Conservation (phyloP, 1,140 invertebrate species). For the Zaprionus inermis region DNA sequence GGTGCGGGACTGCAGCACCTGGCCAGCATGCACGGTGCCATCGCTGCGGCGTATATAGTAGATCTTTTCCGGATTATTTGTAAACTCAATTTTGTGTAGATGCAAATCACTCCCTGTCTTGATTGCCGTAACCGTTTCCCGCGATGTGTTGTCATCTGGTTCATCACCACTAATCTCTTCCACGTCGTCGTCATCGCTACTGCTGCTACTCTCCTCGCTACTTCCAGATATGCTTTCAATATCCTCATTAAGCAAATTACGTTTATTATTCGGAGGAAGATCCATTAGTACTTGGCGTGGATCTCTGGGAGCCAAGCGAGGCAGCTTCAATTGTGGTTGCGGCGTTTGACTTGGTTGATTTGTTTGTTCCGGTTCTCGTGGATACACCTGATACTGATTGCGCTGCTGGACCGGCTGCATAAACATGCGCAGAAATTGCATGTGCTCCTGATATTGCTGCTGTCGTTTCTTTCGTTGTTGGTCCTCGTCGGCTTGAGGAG, state of each 20-base stretch:
- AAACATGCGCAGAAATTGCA: neutral
- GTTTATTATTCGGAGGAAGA: conserved; percentile 24
- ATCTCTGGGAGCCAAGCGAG: conserved; percentile 21
- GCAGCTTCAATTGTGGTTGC: neutral
- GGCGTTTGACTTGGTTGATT: neutral
- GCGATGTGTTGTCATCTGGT: conserved; percentile 39
- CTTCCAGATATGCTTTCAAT: conserved; percentile 60
- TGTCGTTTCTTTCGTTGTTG: neutral
- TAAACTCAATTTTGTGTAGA: conserved; percentile 60
- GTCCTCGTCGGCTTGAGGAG: neutral
- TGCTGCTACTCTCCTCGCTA: conserved; percentile 52
- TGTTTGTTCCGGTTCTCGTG: too few relatives aligned
- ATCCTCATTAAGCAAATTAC: conserved; percentile 44
- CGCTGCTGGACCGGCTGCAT: neutral
- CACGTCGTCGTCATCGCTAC: conserved; percentile 23
- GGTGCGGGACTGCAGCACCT: conserved; percentile 95
- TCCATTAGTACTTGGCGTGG: conserved; percentile 41
- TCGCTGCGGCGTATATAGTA: conserved; percentile 92
- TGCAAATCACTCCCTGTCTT: conserved; percentile 20
- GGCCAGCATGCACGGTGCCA: conserved; percentile 95
- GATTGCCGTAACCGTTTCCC: conserved; percentile 21
- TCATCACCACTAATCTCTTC: conserved; percentile 49
- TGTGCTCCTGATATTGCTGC: neutral
- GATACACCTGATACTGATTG: neutral
- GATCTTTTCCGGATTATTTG: conserved; percentile 91